Evolutionary conservation across 2,113 vertebrate genomes (phyloP).

Genomic region (Cyprinodon variegatus): DNA sequence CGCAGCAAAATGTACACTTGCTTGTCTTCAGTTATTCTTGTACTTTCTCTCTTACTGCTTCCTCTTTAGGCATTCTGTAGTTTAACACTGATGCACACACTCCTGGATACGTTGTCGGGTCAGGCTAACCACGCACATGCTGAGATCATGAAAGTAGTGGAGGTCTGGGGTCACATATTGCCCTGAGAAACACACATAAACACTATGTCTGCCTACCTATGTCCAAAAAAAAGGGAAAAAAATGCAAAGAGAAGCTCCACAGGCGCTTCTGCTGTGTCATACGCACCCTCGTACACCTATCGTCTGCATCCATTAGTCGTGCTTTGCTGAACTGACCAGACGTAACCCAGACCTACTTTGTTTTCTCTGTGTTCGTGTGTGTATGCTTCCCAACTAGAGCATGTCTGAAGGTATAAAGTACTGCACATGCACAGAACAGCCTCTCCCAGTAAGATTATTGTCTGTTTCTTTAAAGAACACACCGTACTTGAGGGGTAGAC

Average conservation of each 20-base stretch:
- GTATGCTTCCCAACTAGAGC: conserved; percentile 39
- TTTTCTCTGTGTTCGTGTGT: conserved; percentile 23
- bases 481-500: conserved; percentile 29
- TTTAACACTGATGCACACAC: not conserved
- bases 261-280: conserved; percentile 12
- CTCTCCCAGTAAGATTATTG: conserved; percentile 33
- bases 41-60: not conserved
- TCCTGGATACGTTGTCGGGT: conserved; percentile 16
- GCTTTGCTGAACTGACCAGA: conserved; percentile 62
- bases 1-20: not conserved
- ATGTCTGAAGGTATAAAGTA: conserved; percentile 37
- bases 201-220: conserved; percentile 28
- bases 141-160: conserved; percentile 40
- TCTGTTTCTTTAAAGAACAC: conserved; percentile 49
- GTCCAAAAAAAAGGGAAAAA: conserved; percentile 6
- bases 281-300: conserved; percentile 39
- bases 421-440: conserved; percentile 18
- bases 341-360: conserved; percentile 54
- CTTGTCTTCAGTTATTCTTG: conserved; percentile 2
- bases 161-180: conserved; percentile 51
- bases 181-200: conserved; percentile 28
- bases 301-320: conserved; percentile 65
- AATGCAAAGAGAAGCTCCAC: conserved; percentile 4
- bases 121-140: conserved; percentile 21
- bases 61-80: not conserved